Base-by-base conservation (phyloP, 2,797 vertebrate genomes). In the Cyprinella venusta region DNA sequence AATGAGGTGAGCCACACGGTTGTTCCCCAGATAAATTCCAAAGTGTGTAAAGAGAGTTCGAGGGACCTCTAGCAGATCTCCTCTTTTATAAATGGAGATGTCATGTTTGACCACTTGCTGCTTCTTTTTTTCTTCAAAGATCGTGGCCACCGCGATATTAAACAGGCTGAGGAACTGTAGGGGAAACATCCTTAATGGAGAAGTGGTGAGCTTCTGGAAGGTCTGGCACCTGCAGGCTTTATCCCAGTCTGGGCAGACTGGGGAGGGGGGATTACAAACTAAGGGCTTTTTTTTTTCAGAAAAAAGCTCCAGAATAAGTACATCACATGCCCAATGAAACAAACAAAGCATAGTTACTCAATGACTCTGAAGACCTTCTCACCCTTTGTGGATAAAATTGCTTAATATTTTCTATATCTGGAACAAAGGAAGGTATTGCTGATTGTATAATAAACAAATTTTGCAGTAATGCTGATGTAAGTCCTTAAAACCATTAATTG, bases 41-140 rank as follows among this genome's bases (percentile, higher is more conserved):
- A 97, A 99, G 85, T 99, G 98, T n/a, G 96, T 95, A 87, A 99
- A 97, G 18, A 99, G 91, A 0, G 97, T 97, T 87, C 98, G 93
- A 40, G 97, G 95, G 45, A 99, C 97, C 88, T 99, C 97, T 56
- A 99, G 85, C 59, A 99, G 91, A 85, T 99, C 98, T 0, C 98
- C 98, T 0, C 96, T 94, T 80, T 95, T 95, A 85, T 96, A 96
- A 67, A 91, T 91, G 16, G 90, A 94, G 54, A 91, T 85, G 52
- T 97, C 96, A 45, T 95, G 92, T 33, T 90, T 92, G 2, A 85
- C 76, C 2, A 61, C 8, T 12, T 81, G 80, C 8, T 30, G 61
- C 26, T 83, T 87, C 64, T 86, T 81, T 4, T 91, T 80, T 54
- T 89, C 88, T 40, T 93, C 86, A 64, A 88, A 87, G 9, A 76